Conservation (phyloP, 2,797 vertebrate species). For the Trachops cirrhosus region DNA sequence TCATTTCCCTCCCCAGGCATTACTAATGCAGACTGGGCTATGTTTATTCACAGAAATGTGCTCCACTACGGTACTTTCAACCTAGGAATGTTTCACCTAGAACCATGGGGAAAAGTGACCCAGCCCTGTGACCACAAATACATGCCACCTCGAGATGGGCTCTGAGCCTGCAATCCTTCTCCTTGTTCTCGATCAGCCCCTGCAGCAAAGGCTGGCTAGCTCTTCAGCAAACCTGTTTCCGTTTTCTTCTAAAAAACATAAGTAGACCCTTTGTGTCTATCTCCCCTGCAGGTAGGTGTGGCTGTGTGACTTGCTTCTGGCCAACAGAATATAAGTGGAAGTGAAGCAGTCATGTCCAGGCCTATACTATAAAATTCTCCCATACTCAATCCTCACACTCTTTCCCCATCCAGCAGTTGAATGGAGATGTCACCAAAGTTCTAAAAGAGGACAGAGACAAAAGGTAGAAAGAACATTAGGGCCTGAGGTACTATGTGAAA, state of each 20-base stretch:
- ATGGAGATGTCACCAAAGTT: neutral
- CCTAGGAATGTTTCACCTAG: neutral
- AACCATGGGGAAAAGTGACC: neutral
- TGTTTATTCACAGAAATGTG: neutral
- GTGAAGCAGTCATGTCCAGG: neutral
- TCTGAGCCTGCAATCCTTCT: neutral
- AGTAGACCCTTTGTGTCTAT: neutral
- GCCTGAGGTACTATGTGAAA: neutral
- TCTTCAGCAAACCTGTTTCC: neutral
- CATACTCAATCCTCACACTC: neutral
- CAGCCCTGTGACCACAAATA: slow-evolving; percentile 4
- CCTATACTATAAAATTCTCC: neutral
- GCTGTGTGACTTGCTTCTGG: neutral
- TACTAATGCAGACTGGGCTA: neutral
- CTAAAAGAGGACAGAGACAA: neutral
- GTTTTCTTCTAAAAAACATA: neutral
- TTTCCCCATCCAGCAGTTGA: neutral
- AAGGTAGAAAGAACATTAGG: slow-evolving; percentile 1
- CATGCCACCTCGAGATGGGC: neutral
- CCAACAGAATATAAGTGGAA: neutral
- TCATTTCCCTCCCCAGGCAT: neutral
- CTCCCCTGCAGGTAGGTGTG: neutral
- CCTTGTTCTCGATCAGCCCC: neutral
- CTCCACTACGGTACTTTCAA: neutral
- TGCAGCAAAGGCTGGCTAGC: neutral